phyloP scores from a whole-genome alignment of 2,888 invertebrate species.

The Schrankia costaestrigalis region DNA sequence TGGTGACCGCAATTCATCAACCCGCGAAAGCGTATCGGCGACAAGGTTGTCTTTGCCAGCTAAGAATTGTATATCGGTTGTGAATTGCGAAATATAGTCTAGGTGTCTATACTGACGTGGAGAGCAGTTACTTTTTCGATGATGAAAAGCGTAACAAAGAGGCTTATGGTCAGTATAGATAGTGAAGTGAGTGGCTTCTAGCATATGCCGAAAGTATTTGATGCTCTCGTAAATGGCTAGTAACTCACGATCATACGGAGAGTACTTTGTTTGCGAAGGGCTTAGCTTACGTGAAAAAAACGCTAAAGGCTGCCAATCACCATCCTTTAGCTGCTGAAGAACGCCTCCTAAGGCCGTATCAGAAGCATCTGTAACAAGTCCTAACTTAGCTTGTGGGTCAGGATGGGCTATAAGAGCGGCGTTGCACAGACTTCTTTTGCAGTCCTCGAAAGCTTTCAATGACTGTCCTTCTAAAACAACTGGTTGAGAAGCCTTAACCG shows the following conservation, averaged over 20 bases:
- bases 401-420: conserved; percentile 5
- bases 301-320: conserved; percentile 6
- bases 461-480: neutral
- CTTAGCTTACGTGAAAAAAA: conserved; percentile 4
- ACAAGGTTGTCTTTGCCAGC: conserved; percentile 21
- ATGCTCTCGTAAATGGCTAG: conserved; percentile 10
- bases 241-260: conserved; percentile 4
- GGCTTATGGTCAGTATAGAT: conserved; percentile 11
- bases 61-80: conserved; percentile 44
- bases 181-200: conserved; percentile 2
- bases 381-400: conserved; percentile 1
- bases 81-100: conserved; percentile 45
- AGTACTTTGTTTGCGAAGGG: conserved; percentile 3
- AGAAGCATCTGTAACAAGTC: conserved; percentile 6
- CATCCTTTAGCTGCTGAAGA: neutral
- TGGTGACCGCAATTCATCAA: conserved; percentile 4
- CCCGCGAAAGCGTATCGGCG: conserved; percentile 4
- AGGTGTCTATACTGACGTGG: conserved; percentile 17
- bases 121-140: conserved; percentile 5
- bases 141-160: conserved; percentile 2
- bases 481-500: conserved; percentile 2
- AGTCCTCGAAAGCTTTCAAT: neutral
- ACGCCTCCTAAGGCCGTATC: conserved; percentile 7
- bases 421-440: conserved; percentile 1
- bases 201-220: conserved; percentile 8